phyloP scores from a whole-genome alignment of 2,888 invertebrate genomes.

The Drosophila merina region DNA sequence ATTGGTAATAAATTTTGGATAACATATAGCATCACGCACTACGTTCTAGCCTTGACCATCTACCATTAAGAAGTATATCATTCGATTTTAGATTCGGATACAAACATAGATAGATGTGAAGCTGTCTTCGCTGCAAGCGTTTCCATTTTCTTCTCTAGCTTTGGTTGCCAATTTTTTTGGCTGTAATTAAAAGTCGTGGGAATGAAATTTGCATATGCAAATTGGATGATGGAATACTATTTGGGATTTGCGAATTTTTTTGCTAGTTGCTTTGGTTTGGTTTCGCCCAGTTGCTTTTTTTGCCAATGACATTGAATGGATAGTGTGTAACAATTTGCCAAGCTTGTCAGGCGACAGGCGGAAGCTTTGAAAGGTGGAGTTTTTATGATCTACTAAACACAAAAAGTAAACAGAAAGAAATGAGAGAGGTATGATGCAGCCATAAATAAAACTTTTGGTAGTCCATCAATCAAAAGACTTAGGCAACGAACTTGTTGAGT shows the following conservation, averaged over 20 bases:
- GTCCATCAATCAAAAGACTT: slow-evolving; percentile 59
- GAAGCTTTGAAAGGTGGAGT: slow-evolving; percentile 46
- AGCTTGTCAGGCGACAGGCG: slow-evolving; percentile 55
- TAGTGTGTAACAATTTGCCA: slow-evolving; percentile 54
- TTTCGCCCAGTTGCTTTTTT: slow-evolving; percentile 14
- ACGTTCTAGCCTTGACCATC: slow-evolving; percentile 40
- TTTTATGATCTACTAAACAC: slow-evolving; percentile 19
- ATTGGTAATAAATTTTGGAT: slow-evolving; percentile 14
- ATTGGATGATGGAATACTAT: slow-evolving; percentile 46
- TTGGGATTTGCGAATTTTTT: slow-evolving; percentile 40
- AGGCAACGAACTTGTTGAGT: slow-evolving; percentile 55
- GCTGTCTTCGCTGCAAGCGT: slow-evolving; percentile 18
- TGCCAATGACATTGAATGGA: slow-evolving; percentile 59
- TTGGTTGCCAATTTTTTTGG: slow-evolving; percentile 7
- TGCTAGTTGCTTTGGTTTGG: slow-evolving; percentile 20
- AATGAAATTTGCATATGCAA: slow-evolving; percentile 74
- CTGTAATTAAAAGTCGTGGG: slow-evolving; percentile 75
- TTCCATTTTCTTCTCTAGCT: slow-evolving; percentile 27
- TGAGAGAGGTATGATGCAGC: slow-evolving; percentile 24
- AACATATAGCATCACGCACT: slow-evolving; percentile 28
- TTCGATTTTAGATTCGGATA: neutral
- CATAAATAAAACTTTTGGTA: slow-evolving; percentile 20
- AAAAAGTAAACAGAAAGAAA: slow-evolving; percentile 7
- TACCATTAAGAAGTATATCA: slow-evolving; percentile 50
- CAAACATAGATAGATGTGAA: neutral